Conservation (phyloP, 1,140 invertebrate genomes). For the Ladona fulva region DNA sequence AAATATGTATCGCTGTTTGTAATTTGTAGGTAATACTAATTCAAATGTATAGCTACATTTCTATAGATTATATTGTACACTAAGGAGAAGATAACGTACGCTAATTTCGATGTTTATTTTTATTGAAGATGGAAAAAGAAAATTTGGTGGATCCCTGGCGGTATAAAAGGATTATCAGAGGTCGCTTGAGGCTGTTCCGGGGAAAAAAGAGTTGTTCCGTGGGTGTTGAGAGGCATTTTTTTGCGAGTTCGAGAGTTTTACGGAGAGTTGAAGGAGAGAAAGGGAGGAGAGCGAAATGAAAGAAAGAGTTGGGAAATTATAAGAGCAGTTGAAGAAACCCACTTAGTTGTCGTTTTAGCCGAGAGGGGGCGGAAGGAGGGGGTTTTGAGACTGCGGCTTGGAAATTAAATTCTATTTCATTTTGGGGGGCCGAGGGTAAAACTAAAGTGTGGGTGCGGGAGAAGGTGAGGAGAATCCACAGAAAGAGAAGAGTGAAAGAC, state of each 20-base stretch:
- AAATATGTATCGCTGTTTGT: no score
- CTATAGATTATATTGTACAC: no score
- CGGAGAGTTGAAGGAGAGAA: not conserved
- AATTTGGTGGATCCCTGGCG: not conserved
- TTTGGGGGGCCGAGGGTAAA: not conserved
- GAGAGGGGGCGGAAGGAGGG: not conserved
- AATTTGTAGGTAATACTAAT: no score
- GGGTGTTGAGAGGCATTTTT: not conserved
- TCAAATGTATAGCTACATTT: no score
- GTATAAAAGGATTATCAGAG: not conserved
- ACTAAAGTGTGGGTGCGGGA: not conserved
- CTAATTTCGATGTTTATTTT: no score
- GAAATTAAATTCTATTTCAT: constrained; percentile 11
- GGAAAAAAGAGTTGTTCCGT: not conserved
- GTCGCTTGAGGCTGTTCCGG: not conserved
- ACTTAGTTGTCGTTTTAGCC: constrained; percentile 1
- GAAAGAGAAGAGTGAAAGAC: not conserved
- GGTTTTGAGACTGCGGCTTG: not conserved
- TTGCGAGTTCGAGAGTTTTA: no score
- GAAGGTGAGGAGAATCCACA: not conserved
- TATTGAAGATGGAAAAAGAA: not conserved
- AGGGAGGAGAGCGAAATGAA: not conserved
- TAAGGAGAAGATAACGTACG: no score
- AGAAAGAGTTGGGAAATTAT: constrained; percentile 7
- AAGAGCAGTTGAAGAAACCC: constrained; percentile 3